Evolutionary conservation across 2,888 invertebrate genomes (phyloP), one percentile per base, ranked within the genome.

Genomic region (Phortica okadai): DNA sequence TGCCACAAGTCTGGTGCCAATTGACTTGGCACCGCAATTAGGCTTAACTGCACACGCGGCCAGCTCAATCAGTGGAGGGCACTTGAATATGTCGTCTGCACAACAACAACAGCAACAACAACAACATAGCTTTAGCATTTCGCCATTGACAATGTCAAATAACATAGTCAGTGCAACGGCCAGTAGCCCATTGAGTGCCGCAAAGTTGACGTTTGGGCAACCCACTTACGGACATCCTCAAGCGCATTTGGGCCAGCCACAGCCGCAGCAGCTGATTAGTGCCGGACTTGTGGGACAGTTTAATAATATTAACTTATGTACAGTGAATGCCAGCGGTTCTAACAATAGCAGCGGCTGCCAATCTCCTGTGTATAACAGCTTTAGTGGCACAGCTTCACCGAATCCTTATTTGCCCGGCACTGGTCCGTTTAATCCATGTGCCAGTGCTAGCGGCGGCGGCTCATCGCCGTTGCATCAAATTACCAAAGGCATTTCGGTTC

Each of bases 401-500:
- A 92, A 91, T 86, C 85, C 90, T 0, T 91, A 89, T 79, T 74
- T 88, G 80, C 88, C 85, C 5, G 86, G 84, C 70, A 82, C 84
- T 0, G 83, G 86, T 0, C 76, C 83, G 0, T 85, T 87, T 56
- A 85, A 83, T 80, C 81, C 84, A n/a, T 82, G 83, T n/a, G 67
- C 78, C 4, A 80, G 76, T 41, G 78, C 79, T 2, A 92, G 90
- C 64, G 89, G 80, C 2, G 92, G 90, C 64, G 89, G 89, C n/a
- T 88, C 92, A 2, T 93, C 93, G 0, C 95, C 95, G 0, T 92
- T 95, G 69, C 95, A 95, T 87, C 95, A 95, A 85, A 94, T 93
- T 70, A 93, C 93, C 0, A 93, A 90, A 92, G 95, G 96, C 10
- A 93, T 96, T 6, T 96, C 95, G 86, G 95, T 94, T 59, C 91